Conservation (phyloP, 1,140 invertebrate genomes). For the Macrosteles quadrilineatus region DNA sequence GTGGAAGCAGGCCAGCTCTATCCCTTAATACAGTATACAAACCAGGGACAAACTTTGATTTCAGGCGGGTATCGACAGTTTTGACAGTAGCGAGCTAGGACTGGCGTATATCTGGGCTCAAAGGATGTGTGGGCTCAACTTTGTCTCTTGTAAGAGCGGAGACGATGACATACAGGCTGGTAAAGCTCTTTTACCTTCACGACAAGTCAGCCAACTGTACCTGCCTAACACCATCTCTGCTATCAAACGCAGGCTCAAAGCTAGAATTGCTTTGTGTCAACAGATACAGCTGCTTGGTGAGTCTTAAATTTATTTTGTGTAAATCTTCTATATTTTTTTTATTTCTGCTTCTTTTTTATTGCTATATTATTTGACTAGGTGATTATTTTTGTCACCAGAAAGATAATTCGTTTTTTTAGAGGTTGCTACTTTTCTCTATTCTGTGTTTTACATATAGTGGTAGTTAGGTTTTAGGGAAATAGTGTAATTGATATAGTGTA, state of each 20-base stretch:
- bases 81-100: slow-evolving; percentile 56
- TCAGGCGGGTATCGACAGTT: slow-evolving; percentile 37
- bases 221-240: slow-evolving; percentile 68
- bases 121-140: slow-evolving; percentile 81
- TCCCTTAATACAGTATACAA: too few species aligned
- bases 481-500: neutral
- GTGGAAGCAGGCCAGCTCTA: too few species aligned
- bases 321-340: too few species aligned
- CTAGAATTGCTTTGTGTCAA: slow-evolving; percentile 70
- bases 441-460: slow-evolving; percentile 48
- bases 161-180: slow-evolving; percentile 43
- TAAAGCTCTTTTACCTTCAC: slow-evolving; percentile 29
- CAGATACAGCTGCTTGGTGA: slow-evolving; percentile 78
- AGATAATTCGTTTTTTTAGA: slow-evolving; percentile 46
- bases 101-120: slow-evolving; percentile 90
- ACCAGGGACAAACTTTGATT: too few species aligned
- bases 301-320: slow-evolving; percentile 54
- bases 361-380: slow-evolving; percentile 38
- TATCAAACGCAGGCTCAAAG: slow-evolving; percentile 68
- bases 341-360: neutral
- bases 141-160: slow-evolving; percentile 47
- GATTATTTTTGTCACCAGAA: slow-evolving; percentile 2
- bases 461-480: neutral
- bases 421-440: slow-evolving; percentile 45
- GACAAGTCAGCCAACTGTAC: slow-evolving; percentile 59